phyloP scores from a whole-genome alignment of 1,140 invertebrate species.

The Drosophila virilis region DNA sequence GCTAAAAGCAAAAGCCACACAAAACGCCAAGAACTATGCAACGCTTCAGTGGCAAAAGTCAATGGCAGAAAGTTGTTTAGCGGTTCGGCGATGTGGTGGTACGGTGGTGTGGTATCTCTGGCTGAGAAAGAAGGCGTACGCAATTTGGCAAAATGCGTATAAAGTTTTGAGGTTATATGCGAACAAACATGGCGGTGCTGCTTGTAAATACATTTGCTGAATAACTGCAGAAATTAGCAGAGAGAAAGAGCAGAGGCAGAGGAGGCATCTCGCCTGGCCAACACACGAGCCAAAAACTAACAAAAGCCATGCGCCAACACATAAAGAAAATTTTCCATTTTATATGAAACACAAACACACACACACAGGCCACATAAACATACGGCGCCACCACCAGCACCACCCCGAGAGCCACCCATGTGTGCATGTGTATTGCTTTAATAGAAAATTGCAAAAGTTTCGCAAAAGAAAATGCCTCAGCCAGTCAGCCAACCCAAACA shows the following conservation, averaged over 20 bases:
- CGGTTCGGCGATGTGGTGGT: constrained; percentile 12
- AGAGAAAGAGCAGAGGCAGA: constrained; percentile 12
- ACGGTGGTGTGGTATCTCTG: constrained; percentile 3
- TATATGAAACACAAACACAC: constrained; percentile 64
- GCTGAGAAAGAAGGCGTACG: constrained; percentile 57
- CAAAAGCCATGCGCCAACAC: constrained; percentile 68
- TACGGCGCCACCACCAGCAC: constrained; percentile 34
- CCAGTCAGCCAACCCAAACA: constrained; percentile 69
- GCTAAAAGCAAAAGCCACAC: constrained; percentile 78
- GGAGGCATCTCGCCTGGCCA: constrained; percentile 23
- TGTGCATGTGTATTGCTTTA: constrained; percentile 78
- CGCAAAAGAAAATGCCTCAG: constrained; percentile 80
- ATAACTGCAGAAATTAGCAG: constrained; percentile 61
- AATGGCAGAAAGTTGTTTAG: constrained; percentile 67
- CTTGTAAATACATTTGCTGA: constrained; percentile 81
- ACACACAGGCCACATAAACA: constrained; percentile 50
- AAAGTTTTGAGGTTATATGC: constrained; percentile 75
- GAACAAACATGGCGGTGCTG: constrained; percentile 68
- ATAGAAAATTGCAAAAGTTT: constrained; percentile 83
- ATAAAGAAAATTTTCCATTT: constrained; percentile 81
- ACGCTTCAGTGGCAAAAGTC: constrained; percentile 57
- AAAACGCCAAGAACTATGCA: constrained; percentile 63
- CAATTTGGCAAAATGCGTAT: constrained; percentile 77
- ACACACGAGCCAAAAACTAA: constrained; percentile 70
- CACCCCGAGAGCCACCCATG: constrained; percentile 28